Evolutionary conservation across 2,797 vertebrate species (phyloP).

Genomic region (Clarias pachynema): DNA sequence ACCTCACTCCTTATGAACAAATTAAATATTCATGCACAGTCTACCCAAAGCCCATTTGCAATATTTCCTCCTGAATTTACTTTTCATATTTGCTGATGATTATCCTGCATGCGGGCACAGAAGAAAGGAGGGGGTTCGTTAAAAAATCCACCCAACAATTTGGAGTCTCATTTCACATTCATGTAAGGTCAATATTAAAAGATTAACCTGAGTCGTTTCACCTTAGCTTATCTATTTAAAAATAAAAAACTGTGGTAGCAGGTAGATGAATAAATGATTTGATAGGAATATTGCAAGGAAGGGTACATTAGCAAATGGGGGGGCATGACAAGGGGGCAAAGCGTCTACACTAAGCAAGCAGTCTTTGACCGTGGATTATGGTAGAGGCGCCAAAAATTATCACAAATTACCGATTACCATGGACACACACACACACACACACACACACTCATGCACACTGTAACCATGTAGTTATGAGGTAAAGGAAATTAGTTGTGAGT

Average conservation of each 20-base stretch:
- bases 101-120: slow-evolving; percentile 61
- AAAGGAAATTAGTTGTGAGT: slow-evolving; percentile 46
- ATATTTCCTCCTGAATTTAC: slow-evolving; percentile 78
- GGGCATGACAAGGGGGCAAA: background rate
- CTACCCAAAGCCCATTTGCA: slow-evolving; percentile 75
- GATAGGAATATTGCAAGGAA: slow-evolving; percentile 41
- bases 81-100: slow-evolving; percentile 78
- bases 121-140: slow-evolving; percentile 45
- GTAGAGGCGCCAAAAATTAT: slow-evolving; percentile 25
- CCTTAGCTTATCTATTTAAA: slow-evolving; percentile 54
- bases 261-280: slow-evolving; percentile 39
- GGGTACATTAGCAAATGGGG: slow-evolving; percentile 46
- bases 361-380: slow-evolving; percentile 26
- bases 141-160: slow-evolving; percentile 68
- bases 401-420: slow-evolving; percentile 36
- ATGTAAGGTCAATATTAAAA: slow-evolving; percentile 74
- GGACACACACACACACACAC: slow-evolving; percentile 37
- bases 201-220: slow-evolving; percentile 65
- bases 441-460: slow-evolving; percentile 20
- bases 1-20: slow-evolving; percentile 71
- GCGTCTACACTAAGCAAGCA: slow-evolving; percentile 23
- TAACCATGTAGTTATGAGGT: slow-evolving; percentile 41
- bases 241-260: slow-evolving; percentile 33
- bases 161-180: slow-evolving; percentile 73
- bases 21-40: slow-evolving; percentile 81